Evolutionary conservation across 2,888 invertebrate species (phyloP).

Genomic region (Onthophagus sagittarius): DNA sequence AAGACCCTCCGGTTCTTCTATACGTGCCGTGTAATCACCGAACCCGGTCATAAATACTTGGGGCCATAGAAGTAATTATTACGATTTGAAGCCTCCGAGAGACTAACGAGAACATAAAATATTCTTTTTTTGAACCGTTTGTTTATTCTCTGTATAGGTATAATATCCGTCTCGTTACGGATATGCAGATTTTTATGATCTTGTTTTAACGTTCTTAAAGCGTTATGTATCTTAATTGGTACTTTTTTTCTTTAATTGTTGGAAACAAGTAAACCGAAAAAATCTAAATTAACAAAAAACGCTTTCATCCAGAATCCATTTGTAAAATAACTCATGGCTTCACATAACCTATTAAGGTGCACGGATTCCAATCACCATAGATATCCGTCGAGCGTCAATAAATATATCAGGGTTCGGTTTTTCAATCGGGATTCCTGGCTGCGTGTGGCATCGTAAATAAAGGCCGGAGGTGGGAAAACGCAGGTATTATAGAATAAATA

Average conservation of each 20-base stretch:
- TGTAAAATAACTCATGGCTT: constrained; percentile 24
- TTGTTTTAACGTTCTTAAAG: neutral
- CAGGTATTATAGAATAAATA: constrained; percentile 52
- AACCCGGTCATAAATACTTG: neutral
- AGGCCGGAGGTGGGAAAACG: constrained; percentile 49
- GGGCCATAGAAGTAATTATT: neutral
- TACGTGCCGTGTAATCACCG: neutral
- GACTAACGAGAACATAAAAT: neutral
- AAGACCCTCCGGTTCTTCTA: neutral
- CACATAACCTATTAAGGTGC: constrained; percentile 28
- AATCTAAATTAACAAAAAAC: too few species aligned
- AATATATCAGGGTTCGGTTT: constrained; percentile 43
- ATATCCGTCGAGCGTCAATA: constrained; percentile 45
- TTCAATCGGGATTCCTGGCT: constrained; percentile 46
- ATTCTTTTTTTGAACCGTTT: neutral
- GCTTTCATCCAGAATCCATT: constrained; percentile 17
- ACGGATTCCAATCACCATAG: constrained; percentile 46
- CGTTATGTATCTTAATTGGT: too few species aligned
- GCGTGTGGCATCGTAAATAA: constrained; percentile 52
- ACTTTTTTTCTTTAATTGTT: neutral
- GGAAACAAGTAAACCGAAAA: constrained; percentile 23
- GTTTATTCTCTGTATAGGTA: neutral
- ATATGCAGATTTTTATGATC: neutral
- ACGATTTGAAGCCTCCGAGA: neutral
- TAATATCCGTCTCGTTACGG: neutral